These are phyloP conservation scores for Oeneis ivallda DNA, from an alignment of 2,888 invertebrate genomes.

Conservation along the genomic window DNA sequence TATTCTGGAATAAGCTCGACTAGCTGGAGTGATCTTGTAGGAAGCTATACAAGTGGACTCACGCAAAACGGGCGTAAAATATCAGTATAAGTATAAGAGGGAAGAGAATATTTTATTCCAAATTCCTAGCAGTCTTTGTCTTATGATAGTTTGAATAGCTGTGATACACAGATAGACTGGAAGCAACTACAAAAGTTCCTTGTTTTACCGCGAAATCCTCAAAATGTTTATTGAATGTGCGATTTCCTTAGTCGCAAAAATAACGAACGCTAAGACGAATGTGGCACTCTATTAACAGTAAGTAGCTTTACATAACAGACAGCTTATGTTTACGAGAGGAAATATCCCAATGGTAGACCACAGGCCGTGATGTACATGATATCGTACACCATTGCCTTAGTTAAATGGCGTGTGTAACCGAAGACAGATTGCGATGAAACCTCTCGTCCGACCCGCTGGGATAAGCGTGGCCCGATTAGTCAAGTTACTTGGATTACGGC, in stretches of 20 bases:
- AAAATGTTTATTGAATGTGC: too few species aligned
- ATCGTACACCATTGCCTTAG: conserved; percentile 46
- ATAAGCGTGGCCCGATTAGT: conserved; percentile 41
- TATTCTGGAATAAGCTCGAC: too few species aligned
- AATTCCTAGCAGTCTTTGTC: too few species aligned
- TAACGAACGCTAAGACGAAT: neutral
- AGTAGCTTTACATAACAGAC: conserved; percentile 13
- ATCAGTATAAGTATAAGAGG: too few species aligned
- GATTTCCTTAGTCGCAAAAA: neutral
- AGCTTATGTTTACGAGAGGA: conserved; percentile 19
- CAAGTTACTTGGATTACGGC: conserved; percentile 43
- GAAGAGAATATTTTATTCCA: too few species aligned
- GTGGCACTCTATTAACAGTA: neutral
- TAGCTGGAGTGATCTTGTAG: too few species aligned
- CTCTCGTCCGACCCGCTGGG: conserved; percentile 41
- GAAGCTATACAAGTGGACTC: too few species aligned
- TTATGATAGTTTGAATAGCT: too few species aligned
- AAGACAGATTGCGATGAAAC: conserved; percentile 49
- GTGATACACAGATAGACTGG: too few species aligned
- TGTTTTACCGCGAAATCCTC: too few species aligned
- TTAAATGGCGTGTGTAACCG: conserved; percentile 52
- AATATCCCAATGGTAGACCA: conserved; percentile 31
- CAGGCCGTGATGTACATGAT: conserved; percentile 34
- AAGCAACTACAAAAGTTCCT: too few species aligned
- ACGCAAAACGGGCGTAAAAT: too few species aligned